A percentile compares a stretch with the other conserved stretches of the same genome.
Conservation (phyloP, 2,113 vertebrate species). For the Heterotis niloticus region DNA sequence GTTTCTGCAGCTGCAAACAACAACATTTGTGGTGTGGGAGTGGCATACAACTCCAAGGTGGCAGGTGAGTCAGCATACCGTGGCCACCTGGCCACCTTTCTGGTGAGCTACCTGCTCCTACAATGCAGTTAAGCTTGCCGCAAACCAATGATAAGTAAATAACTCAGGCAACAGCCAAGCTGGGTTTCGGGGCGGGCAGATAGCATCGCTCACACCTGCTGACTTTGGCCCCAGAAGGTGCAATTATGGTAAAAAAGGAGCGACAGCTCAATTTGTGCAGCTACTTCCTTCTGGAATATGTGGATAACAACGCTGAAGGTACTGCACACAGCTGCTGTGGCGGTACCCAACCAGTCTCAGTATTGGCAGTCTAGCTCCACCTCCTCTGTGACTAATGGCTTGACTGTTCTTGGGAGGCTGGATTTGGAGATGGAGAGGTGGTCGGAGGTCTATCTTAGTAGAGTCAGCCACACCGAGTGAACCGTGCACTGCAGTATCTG, state of each 20-base stretch:
- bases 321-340: no score
- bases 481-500: no score
- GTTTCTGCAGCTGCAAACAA: slow-evolving; percentile 96
- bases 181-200: not conserved
- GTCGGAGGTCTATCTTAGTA: no score
- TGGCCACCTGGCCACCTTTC: not conserved
- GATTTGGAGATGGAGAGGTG: not conserved
- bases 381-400: not conserved
- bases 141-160: not conserved
- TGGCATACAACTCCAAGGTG: slow-evolving; percentile 94
- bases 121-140: not conserved
- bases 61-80: slow-evolving; percentile 71
- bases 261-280: slow-evolving; percentile 19
- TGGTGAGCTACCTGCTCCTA: not conserved
- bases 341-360: not conserved
- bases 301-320: no score
- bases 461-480: not conserved
- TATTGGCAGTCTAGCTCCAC: not conserved
- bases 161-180: not conserved
- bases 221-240: slow-evolving; percentile 13
- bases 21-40: slow-evolving; percentile 95
- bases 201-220: not conserved
- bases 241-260: slow-evolving; percentile 3
- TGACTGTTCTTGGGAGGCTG: not conserved
- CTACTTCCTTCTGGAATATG: not conserved